Conservation (phyloP, 2,797 vertebrate genomes). For the Coreius guichenoti region DNA sequence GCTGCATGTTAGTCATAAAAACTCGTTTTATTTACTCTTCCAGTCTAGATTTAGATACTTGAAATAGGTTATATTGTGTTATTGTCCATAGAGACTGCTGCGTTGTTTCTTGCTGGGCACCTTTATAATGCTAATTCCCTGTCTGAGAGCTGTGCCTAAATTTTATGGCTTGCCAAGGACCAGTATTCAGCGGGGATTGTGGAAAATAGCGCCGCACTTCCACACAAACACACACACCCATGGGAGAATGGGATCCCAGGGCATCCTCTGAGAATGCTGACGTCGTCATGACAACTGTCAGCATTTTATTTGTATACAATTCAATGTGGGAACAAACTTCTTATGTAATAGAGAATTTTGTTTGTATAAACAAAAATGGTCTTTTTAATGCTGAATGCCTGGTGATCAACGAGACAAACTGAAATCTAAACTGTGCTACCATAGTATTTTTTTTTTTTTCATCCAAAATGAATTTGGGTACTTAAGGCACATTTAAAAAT, state of each 20-base stretch:
- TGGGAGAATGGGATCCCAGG: slow-evolving; percentile 61
- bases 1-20: background rate
- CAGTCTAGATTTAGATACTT: slow-evolving; percentile 1
- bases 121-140: slow-evolving; percentile 60
- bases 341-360: slow-evolving; percentile 11
- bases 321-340: slow-evolving; percentile 51
- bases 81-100: slow-evolving; percentile 11
- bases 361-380: background rate
- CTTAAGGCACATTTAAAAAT: slow-evolving; percentile 4
- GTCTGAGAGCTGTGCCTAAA: slow-evolving; percentile 51
- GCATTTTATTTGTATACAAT: slow-evolving; percentile 63
- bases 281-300: slow-evolving; percentile 70
- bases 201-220: slow-evolving; percentile 54
- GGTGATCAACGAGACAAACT: background rate
- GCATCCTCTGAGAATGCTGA: slow-evolving; percentile 62
- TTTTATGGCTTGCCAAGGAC: slow-evolving; percentile 56
- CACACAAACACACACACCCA: slow-evolving; percentile 36
- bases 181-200: slow-evolving; percentile 59
- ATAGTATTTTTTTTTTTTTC: background rate
- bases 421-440: background rate
- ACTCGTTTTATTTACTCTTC: background rate
- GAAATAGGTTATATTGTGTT: slow-evolving; percentile 16
- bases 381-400: slow-evolving; percentile 6
- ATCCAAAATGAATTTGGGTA: background rate
- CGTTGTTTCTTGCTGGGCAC: slow-evolving; percentile 36